Conservation (phyloP, 2,888 invertebrate species). For the Ellobium chinense region DNA sequence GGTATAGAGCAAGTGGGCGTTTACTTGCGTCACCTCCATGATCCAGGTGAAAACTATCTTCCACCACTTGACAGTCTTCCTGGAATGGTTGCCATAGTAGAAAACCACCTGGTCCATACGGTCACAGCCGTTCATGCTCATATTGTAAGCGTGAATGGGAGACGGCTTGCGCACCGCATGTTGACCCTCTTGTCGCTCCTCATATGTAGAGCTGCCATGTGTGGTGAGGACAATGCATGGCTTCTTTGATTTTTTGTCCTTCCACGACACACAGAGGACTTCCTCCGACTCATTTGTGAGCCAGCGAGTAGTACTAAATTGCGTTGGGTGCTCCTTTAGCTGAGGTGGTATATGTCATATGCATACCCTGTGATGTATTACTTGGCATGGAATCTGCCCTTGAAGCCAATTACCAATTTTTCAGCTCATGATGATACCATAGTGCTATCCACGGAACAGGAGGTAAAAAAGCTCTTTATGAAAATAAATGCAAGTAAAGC, state of each 20-base stretch:
- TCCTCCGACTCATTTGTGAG: not conserved
- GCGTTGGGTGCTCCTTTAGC: not conserved
- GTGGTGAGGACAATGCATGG: not conserved
- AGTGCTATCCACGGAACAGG: too few relatives aligned
- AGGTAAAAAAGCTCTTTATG: too few relatives aligned
- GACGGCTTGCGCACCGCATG: not conserved
- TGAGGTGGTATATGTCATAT: too few relatives aligned
- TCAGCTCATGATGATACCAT: too few relatives aligned
- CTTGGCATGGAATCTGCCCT: too few relatives aligned
- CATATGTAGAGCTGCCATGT: not conserved
- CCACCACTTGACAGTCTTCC: not conserved
- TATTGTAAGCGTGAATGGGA: not conserved
- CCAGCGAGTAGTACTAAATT: not conserved
- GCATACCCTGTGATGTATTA: too few relatives aligned
- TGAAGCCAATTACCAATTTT: too few relatives aligned
- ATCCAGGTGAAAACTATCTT: not conserved
- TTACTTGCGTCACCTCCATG: not conserved
- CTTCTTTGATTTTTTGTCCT: not conserved
- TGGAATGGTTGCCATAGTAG: not conserved
- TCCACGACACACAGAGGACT: not conserved
- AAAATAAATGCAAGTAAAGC: too few relatives aligned
- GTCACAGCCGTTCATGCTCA: constrained; percentile 19
- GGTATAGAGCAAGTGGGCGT: not conserved
- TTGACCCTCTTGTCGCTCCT: not conserved
- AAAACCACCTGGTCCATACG: not conserved